Base-by-base conservation (phyloP, 2,888 invertebrate genomes). In the Brachyptera putata region DNA sequence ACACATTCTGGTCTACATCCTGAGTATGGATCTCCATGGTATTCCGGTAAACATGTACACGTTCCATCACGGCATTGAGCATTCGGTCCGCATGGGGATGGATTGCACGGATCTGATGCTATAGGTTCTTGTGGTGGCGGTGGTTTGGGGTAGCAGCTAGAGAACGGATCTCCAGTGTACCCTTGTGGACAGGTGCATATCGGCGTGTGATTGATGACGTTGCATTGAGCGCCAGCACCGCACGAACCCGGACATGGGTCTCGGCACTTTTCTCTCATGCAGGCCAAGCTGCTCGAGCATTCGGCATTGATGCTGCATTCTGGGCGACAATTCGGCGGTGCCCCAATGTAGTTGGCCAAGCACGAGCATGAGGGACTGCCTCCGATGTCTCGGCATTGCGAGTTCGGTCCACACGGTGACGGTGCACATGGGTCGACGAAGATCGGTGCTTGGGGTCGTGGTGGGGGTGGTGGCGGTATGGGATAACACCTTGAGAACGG, bases 241-340 rank as follows among this genome's bases (percentile, higher is more conserved):
- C 91, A 91, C 9, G 85, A 83, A 43, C 87, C 88, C 7, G 85
- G 85, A 68, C 91, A 90, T 1, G 90, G 89, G 72, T 90, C 84
- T 50, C 80, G 74, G 73, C 90, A 90, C 72, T 84, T 85, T 70
- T 86, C 82, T 70, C 82, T 84, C 53, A 84, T 84, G 69, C 89
- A 89, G 13, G 89, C 87, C 68, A 81, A 77, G 63, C 84, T 84
- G 68, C 83, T 84, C 1, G 84, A 73, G 71, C 90, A 90, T 70
- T 89, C 89, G 0, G 86, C 80, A 70, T 86, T 87, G 63, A 87
- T 82, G 24, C 82, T 80, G 71, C 88, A 89, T 73, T 89, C 87
- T 2, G 87, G 87, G 64, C 83, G 80, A 68, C 87, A 84, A 66
- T 82, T 81, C 46, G 84, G 83, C 68, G 73, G 72, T 30, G 67